Evolutionary conservation across 2,113 vertebrate genomes (phyloP).

Genomic region (Andinoacara biseriatus): DNA sequence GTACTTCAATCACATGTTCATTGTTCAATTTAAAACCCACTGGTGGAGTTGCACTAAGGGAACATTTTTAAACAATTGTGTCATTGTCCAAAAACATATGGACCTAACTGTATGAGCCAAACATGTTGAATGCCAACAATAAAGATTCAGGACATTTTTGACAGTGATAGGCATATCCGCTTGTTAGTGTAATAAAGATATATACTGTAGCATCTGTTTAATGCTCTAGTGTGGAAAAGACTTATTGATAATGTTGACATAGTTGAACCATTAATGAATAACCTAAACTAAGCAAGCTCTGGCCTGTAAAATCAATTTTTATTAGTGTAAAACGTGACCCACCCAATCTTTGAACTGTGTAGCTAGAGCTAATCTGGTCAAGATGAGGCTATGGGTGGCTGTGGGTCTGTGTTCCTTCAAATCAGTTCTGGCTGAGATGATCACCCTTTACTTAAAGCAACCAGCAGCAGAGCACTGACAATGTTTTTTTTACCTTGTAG

Average conservation of each 20-base stretch:
- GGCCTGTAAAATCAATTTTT: constrained; percentile 6
- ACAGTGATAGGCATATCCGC: too few relatives aligned
- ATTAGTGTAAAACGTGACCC: neutral
- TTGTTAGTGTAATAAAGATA: neutral
- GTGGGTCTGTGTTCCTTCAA: neutral
- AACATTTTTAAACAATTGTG: neutral
- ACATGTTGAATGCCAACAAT: neutral
- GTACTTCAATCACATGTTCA: neutral
- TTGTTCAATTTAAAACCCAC: neutral
- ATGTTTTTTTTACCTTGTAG: too few relatives aligned
- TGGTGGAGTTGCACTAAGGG: neutral
- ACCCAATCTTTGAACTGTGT: neutral
- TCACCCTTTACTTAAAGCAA: neutral
- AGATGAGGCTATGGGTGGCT: neutral
- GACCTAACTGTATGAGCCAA: neutral
- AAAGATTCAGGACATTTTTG: too few relatives aligned
- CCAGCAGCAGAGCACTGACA: neutral
- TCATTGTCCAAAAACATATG: neutral
- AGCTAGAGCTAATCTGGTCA: neutral
- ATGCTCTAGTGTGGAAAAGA: neutral
- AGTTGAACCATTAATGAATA: neutral
- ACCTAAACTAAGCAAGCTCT: neutral
- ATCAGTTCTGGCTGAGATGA: neutral
- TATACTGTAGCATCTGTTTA: too few relatives aligned
- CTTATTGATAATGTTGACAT: neutral